Conservation (phyloP, 2,797 vertebrate species). For the Otolemur crassicaudatus region DNA sequence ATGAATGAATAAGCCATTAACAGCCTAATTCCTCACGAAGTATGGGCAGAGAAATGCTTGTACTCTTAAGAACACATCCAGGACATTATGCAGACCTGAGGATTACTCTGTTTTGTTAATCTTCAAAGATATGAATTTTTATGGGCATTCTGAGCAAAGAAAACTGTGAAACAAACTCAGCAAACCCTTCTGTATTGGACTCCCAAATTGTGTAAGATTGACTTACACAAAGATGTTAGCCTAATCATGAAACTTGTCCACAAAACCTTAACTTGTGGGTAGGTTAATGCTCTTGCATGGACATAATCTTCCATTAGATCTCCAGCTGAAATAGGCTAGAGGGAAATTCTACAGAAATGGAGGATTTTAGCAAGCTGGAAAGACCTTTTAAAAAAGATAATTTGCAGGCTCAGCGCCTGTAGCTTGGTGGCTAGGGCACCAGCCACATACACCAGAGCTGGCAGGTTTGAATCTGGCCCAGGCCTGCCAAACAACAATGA, state of each 20-base stretch:
- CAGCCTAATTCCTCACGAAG: neutral
- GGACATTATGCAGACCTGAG: neutral
- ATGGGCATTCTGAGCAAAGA: neutral
- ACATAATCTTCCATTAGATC: neutral
- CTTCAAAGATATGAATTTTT: conserved; percentile 29
- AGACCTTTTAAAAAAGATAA: neutral
- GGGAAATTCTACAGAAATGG: neutral
- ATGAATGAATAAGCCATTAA: neutral
- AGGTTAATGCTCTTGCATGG: neutral
- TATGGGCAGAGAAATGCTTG: neutral
- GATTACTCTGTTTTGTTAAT: neutral
- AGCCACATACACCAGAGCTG: too few relatives aligned
- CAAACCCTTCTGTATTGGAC: neutral
- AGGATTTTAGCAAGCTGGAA: neutral
- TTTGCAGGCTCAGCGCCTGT: neutral
- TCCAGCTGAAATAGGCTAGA: neutral
- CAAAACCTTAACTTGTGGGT: neutral
- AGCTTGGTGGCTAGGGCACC: too few relatives aligned
- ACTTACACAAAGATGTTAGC: conserved; percentile 10
- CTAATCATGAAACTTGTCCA: neutral
- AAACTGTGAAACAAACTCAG: conserved; percentile 30
- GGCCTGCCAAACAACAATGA: too few relatives aligned
- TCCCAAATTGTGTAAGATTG: neutral
- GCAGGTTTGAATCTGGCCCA: too few relatives aligned
- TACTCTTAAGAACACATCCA: neutral